phyloP scores from a whole-genome alignment of 2,797 vertebrate genomes.

The Sternotherus odoratus region DNA sequence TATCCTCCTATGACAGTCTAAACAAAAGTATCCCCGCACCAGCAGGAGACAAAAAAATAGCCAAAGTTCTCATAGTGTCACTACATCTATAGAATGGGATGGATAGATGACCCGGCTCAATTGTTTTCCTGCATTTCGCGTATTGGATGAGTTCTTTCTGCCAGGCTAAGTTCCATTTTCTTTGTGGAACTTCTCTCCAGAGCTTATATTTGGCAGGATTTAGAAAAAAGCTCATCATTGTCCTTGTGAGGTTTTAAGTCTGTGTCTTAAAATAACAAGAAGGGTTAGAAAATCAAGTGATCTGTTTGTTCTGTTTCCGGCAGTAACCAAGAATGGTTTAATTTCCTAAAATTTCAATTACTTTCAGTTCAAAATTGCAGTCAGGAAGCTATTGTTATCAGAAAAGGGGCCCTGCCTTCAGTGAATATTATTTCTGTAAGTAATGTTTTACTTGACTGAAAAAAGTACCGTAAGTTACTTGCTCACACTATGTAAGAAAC shows the following conservation, averaged over 20 bases:
- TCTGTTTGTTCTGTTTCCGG: neutral
- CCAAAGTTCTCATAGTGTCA: neutral
- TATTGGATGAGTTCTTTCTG: neutral
- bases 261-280: neutral
- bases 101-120: fast-evolving
- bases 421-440: neutral
- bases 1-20: neutral
- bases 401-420: neutral
- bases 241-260: neutral
- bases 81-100: neutral
- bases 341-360: neutral
- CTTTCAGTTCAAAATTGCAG: neutral
- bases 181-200: neutral
- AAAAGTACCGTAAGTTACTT: neutral
- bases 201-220: neutral
- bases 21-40: neutral
- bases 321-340: fast-evolving
- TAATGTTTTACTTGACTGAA: neutral
- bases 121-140: neutral
- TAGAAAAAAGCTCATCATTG: neutral
- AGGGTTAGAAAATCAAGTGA: neutral
- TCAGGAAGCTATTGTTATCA: neutral
- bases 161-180: neutral
- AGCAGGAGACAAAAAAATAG: neutral
- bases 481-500: fast-evolving